Base-by-base conservation (phyloP, 2,888 invertebrate species). In the Dicroscelio sp. region DNA sequence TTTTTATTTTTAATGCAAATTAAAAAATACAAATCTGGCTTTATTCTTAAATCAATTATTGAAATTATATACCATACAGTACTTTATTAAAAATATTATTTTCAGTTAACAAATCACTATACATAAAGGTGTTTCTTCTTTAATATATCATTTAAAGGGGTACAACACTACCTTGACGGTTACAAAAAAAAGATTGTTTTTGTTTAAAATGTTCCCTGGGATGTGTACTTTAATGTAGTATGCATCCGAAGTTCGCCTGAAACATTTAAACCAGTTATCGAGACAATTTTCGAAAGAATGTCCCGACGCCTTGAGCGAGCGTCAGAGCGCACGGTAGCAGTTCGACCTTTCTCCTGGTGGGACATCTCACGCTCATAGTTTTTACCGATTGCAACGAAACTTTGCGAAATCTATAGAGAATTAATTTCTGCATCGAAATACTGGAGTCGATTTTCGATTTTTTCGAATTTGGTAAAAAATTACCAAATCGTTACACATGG, bases 191-290 rank as follows among this genome's bases (percentile, higher is more conserved):
- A 27, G 31, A 30, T 30, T 65, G 25, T 65, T 31, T 65, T 65
- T 2, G 65, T 12, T 65, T 65, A 65, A 65, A 30, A 65, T 65
- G 65, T 65, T 30, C 65, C 65, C 30, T 65, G 20, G 65, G 31
- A 30, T 65, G 71, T 71, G 43, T 71, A 43, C 71, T 71, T 71
- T 71, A 48, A 43, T 71, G 38, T 43, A 71, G 23, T 52, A 73
- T 73, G 1, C 52, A 27, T 48, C 52, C 73, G 2, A 73, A 73
- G 52, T 52, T 30, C 52, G 73, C 52, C 73, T 30, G 73, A 73
- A 73, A 73, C 73, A 52, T 52, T 73, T 73, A 30, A 73, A 73
- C 52, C 27, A 52, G 73, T 27, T 73, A 48, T 48, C 73, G 73
- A 52, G 52, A 73, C n/a, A 27, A 48, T 48, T 52, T 73, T 27